phyloP scores from a whole-genome alignment of 2,888 invertebrate genomes.

The Hydrotaea diabolus region DNA sequence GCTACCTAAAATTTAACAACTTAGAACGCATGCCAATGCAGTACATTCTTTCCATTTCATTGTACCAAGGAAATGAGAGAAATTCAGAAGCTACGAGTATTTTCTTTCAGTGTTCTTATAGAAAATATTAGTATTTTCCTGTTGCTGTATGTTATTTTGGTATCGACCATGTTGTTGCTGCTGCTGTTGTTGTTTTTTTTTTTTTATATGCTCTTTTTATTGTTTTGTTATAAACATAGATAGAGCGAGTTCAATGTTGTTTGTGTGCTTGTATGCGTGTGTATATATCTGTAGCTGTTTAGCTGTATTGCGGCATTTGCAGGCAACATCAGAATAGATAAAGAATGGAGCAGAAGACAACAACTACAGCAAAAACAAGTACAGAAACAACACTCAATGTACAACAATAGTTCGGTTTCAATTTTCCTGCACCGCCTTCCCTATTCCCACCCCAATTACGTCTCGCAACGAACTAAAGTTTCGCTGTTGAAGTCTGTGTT shows the following conservation, averaged over 20 bases:
- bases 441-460: slow-evolving; percentile 37
- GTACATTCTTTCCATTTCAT: too few species aligned
- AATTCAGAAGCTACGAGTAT: too few species aligned
- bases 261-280: too few species aligned
- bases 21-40: too few species aligned
- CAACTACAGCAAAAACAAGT: slow-evolving; percentile 1
- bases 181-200: too few species aligned
- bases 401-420: slow-evolving; percentile 8
- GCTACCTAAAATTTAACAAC: too few species aligned
- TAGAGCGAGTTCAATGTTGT: slow-evolving; percentile 46
- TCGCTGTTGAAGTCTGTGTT: slow-evolving; percentile 40
- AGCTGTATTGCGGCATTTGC: slow-evolving; percentile 63
- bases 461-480: slow-evolving; percentile 52
- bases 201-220: slow-evolving; percentile 26
- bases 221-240: slow-evolving; percentile 28
- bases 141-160: slow-evolving; percentile 22
- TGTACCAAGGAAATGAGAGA: too few species aligned
- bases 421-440: not conserved
- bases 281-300: not conserved
- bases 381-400: slow-evolving; percentile 5
- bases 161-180: slow-evolving; percentile 10
- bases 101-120: too few species aligned
- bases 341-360: not conserved
- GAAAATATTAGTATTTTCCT: not conserved
- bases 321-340: slow-evolving; percentile 47